These are phyloP conservation scores for Rhineura floridana DNA, from an alignment of 2,113 vertebrate genomes.

Conservation along the genomic window DNA sequence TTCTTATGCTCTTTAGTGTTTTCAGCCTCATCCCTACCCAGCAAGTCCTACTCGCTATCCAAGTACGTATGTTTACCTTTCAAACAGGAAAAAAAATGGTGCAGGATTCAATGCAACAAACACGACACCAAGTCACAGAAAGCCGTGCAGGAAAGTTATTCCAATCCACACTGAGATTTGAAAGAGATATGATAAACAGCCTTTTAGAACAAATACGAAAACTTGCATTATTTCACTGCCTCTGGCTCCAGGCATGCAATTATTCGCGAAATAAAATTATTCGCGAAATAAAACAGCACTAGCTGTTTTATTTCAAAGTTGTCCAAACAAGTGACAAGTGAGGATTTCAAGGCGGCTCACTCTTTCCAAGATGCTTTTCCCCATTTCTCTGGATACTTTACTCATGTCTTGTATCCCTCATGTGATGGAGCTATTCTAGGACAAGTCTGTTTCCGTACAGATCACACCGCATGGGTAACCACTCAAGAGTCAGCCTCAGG, in stretches of 20 bases:
- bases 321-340: conserved; percentile 19
- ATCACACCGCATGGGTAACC: conserved; percentile 55
- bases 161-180: conserved; percentile 8
- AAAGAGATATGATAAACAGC: conserved; percentile 16
- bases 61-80: neutral
- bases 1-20: neutral
- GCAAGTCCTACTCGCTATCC: neutral
- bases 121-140: neutral
- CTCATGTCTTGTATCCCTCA: conserved; percentile 65
- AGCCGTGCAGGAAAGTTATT: neutral
- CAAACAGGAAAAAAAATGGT: neutral
- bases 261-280: too few species aligned
- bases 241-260: neutral
- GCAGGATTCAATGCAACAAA: neutral
- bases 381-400: conserved; percentile 64
- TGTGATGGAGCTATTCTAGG: conserved; percentile 66
- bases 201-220: conserved; percentile 21
- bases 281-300: conserved; percentile 13
- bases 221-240: conserved; percentile 34
- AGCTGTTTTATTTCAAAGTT: conserved; percentile 46
- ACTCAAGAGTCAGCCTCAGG: conserved; percentile 50
- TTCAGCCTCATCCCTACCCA: neutral
- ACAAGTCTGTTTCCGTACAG: conserved; percentile 64
- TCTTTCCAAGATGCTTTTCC: conserved; percentile 31
- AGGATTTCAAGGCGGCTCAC: conserved; percentile 30